A percentile compares a stretch with the other conserved stretches of the same genome.
Evolutionary conservation across 2,797 vertebrate genomes (phyloP).

Genomic region (Takifugu ocellatus): DNA sequence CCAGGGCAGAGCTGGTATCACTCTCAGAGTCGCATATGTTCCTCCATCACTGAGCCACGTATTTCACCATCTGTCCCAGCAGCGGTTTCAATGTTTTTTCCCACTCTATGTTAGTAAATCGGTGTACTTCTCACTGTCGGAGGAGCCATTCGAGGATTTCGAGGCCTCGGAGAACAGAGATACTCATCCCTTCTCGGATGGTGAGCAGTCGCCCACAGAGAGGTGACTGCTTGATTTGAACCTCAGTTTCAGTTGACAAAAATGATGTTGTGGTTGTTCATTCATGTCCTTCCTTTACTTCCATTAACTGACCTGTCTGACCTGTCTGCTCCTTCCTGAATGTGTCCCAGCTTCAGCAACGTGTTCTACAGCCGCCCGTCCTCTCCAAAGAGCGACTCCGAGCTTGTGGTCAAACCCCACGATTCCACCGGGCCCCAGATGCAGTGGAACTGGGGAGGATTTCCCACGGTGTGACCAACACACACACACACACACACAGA

Average conservation of each 20-base stretch:
- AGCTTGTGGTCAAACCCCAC: slow-evolving; percentile 78
- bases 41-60: neutral
- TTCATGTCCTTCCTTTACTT: neutral
- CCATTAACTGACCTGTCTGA: neutral
- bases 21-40: too few relatives aligned
- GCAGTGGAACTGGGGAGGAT: slow-evolving; percentile 92
- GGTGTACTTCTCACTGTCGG: slow-evolving; percentile 72
- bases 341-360: slow-evolving; percentile 40
- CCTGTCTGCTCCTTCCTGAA: neutral
- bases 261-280: neutral
- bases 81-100: slow-evolving; percentile 2
- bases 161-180: slow-evolving; percentile 47
- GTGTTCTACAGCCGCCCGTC: slow-evolving; percentile 58
- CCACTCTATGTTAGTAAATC: slow-evolving; percentile 72
- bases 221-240: slow-evolving; percentile 40
- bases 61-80: neutral
- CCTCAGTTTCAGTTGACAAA: neutral
- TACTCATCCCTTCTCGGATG: slow-evolving; percentile 79
- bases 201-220: slow-evolving; percentile 72
- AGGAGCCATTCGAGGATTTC: slow-evolving; percentile 59
- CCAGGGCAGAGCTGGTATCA: too few relatives aligned
- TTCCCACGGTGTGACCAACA: slow-evolving; percentile 79
- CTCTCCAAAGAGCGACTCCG: slow-evolving; percentile 91
- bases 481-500: neutral
- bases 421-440: slow-evolving; percentile 79